These are phyloP conservation scores for Patella pellucida DNA, from an alignment of 2,888 invertebrate species.

Conservation along the genomic window DNA sequence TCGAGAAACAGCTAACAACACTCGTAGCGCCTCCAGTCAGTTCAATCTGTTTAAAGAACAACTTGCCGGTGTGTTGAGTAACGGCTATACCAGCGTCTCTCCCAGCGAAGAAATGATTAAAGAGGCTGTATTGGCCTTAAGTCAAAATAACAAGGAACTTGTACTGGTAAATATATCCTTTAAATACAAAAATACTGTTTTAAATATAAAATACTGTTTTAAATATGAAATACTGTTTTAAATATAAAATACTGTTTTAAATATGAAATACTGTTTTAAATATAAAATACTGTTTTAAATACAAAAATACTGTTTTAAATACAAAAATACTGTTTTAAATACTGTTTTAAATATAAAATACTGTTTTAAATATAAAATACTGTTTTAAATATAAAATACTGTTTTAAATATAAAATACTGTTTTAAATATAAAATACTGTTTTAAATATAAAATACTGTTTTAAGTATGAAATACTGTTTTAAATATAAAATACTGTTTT, in stretches of 20 bases:
- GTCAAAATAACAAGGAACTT: slow-evolving; percentile 51
- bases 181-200: not conserved
- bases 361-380: too few relatives aligned
- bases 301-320: too few relatives aligned
- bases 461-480: not conserved
- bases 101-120: slow-evolving; percentile 63
- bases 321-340: too few relatives aligned
- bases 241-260: too few relatives aligned
- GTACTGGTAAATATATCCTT: slow-evolving; percentile 50
- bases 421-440: too few relatives aligned
- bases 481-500: too few relatives aligned
- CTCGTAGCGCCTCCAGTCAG: slow-evolving; percentile 48
- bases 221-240: too few relatives aligned
- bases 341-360: too few relatives aligned
- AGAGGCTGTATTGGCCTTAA: slow-evolving; percentile 52
- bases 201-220: not conserved
- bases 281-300: too few relatives aligned
- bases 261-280: too few relatives aligned
- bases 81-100: slow-evolving; percentile 44
- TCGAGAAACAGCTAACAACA: slow-evolving; percentile 42
- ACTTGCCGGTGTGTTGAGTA: slow-evolving; percentile 59
- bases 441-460: slow-evolving; percentile 1
- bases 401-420: too few relatives aligned
- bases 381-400: too few relatives aligned
- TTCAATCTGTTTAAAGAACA: slow-evolving; percentile 61